These are phyloP conservation scores for Ephialtes manifestator DNA, from an alignment of 2,888 invertebrate genomes.

Conservation along the genomic window DNA sequence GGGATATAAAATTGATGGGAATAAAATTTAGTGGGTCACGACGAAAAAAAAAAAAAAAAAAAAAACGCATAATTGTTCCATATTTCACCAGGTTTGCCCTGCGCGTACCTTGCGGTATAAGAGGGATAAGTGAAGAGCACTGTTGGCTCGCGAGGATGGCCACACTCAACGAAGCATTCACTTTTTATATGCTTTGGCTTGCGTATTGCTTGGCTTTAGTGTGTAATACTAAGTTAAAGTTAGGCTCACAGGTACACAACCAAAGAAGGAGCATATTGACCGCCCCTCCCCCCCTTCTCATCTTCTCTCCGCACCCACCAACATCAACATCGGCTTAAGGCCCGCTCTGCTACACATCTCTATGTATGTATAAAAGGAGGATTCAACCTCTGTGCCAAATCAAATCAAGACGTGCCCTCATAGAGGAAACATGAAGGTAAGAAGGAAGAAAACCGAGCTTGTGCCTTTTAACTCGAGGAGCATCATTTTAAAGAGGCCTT, in stretches of 20 bases:
- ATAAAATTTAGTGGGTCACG: neutral
- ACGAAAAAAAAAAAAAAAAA: neutral
- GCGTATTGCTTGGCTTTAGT: conserved; percentile 22
- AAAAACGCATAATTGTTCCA: neutral
- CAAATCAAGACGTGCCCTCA: conserved; percentile 78
- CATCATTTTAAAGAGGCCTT: conserved; percentile 10
- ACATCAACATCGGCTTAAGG: neutral
- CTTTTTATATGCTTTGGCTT: conserved; percentile 66
- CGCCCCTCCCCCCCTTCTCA: conserved; percentile 14
- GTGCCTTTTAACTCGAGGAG: conserved; percentile 44
- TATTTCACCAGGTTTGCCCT: neutral
- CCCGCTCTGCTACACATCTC: conserved; percentile 37
- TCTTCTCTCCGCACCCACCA: conserved; percentile 18
- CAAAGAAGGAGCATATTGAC: conserved; percentile 10
- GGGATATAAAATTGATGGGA: too few relatives aligned
- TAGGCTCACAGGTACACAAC: neutral
- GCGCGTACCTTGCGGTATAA: neutral
- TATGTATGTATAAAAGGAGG: conserved; percentile 73
- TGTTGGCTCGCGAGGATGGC: conserved; percentile 46
- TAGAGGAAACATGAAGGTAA: conserved; percentile 80
- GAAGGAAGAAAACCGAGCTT: conserved; percentile 58
- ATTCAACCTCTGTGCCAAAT: conserved; percentile 75
- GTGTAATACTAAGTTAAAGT: conserved; percentile 14
- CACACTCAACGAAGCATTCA: conserved; percentile 69
- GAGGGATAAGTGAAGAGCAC: conserved; percentile 40